Evolutionary conservation across 2,888 invertebrate species (phyloP).

Genomic region (Petrophora chlorosata): DNA sequence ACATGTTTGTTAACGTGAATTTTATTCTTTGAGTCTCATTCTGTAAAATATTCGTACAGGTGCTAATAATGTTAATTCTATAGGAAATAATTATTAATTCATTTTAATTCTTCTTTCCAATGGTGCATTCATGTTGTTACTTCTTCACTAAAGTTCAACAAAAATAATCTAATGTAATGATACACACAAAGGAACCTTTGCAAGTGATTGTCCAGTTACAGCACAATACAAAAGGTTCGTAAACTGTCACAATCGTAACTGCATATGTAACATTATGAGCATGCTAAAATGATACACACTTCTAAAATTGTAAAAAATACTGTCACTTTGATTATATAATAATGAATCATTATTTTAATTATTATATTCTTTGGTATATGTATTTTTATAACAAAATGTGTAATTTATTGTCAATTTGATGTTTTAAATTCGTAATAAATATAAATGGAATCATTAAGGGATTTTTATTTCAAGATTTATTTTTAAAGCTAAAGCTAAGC

Average conservation of each 20-base stretch:
- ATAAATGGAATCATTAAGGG: conserved; percentile 13
- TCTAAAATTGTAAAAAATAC: too few relatives aligned
- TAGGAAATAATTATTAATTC: conserved; percentile 32
- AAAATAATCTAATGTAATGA: too few relatives aligned
- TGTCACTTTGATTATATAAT: neutral
- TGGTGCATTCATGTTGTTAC: conserved; percentile 9
- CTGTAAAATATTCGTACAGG: conserved; percentile 47
- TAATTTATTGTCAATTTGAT: conserved; percentile 36
- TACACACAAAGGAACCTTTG: too few relatives aligned
- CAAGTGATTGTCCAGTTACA: too few relatives aligned
- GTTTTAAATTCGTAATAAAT: conserved; percentile 31
- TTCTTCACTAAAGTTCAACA: too few relatives aligned
- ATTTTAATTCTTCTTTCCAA: conserved; percentile 9
- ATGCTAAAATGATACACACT: too few relatives aligned
- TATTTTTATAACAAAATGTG: conserved; percentile 30
- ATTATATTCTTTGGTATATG: conserved; percentile 10
- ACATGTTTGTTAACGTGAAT: conserved; percentile 18
- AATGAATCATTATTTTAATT: conserved; percentile 1
- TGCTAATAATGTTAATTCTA: conserved; percentile 53
- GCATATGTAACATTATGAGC: too few relatives aligned
- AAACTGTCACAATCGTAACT: too few relatives aligned
- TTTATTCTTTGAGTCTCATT: conserved; percentile 35
- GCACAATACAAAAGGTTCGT: too few relatives aligned
- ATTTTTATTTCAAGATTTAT: neutral
- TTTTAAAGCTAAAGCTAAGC: too few relatives aligned